Evolutionary conservation across 2,113 vertebrate genomes (phyloP).

Genomic region (Heliornis fulica): DNA sequence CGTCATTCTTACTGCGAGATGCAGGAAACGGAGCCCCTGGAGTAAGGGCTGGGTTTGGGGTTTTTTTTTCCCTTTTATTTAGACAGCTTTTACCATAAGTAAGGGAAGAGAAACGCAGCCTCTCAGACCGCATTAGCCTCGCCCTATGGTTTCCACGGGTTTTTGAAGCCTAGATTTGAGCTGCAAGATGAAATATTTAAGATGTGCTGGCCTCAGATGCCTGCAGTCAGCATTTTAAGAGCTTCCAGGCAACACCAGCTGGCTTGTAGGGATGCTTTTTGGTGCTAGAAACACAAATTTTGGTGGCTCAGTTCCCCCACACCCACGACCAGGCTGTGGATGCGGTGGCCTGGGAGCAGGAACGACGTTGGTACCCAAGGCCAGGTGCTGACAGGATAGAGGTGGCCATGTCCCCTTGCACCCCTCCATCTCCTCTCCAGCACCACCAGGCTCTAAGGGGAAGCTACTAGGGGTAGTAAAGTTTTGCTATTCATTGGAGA

Average conservation of each 20-base stretch:
- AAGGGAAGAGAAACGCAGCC: not conserved
- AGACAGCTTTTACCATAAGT: not conserved
- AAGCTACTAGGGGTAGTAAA: not conserved
- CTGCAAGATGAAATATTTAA: not conserved
- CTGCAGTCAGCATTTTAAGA: not conserved
- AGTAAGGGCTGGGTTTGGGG: not conserved
- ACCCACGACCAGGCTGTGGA: not conserved
- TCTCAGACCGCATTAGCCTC: not conserved
- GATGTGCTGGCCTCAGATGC: not conserved
- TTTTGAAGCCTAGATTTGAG: not conserved
- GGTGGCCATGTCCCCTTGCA: not conserved
- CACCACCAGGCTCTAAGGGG: rapidly evolving
- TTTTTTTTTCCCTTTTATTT: not conserved
- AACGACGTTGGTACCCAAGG: not conserved
- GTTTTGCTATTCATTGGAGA: not conserved
- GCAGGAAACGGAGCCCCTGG: not conserved
- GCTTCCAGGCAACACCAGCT: not conserved
- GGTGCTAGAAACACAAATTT: not conserved
- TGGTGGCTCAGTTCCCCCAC: not conserved
- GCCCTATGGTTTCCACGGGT: not conserved
- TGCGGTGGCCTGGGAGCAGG: rapidly evolving
- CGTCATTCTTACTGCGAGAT: not conserved
- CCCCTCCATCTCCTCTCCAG: not conserved
- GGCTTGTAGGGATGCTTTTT: not conserved
- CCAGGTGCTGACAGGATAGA: not conserved